These are phyloP conservation scores for Hemithea aestivaria DNA, from an alignment of 2,888 invertebrate genomes.

Conservation along the genomic window DNA sequence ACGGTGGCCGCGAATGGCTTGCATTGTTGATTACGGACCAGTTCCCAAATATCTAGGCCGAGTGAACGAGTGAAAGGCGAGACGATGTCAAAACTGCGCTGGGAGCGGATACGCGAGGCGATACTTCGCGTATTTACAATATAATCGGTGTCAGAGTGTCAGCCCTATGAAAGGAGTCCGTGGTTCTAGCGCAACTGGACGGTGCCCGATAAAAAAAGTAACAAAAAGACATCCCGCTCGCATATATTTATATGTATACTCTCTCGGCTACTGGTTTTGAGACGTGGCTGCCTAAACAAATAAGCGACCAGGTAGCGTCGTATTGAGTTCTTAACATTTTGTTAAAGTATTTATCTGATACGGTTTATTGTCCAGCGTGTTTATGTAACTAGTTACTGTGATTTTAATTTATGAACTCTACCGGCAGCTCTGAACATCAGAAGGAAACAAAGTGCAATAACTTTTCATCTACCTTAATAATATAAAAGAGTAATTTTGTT, in stretches of 20 bases:
- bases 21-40: slow-evolving; percentile 69
- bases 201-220: slow-evolving; percentile 57
- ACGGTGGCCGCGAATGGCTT: slow-evolving; percentile 37
- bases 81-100: slow-evolving; percentile 58
- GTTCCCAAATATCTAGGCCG: slow-evolving; percentile 76
- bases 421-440: too few relatives aligned
- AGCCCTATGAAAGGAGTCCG: slow-evolving; percentile 47
- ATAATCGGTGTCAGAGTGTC: slow-evolving; percentile 26
- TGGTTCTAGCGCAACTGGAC: slow-evolving; percentile 62
- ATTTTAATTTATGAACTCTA: slow-evolving; percentile 8
- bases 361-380: slow-evolving; percentile 46
- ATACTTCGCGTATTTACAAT: slow-evolving; percentile 14
- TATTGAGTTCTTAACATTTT: slow-evolving; percentile 61
- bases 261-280: slow-evolving; percentile 74
- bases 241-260: slow-evolving; percentile 57
- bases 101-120: slow-evolving; percentile 43
- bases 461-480: too few relatives aligned
- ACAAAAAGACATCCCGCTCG: slow-evolving; percentile 64
- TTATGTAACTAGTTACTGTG: slow-evolving; percentile 19
- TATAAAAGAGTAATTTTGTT: too few relatives aligned
- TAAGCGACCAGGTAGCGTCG: slow-evolving; percentile 73
- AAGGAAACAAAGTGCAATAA: too few relatives aligned
- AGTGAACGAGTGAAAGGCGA: slow-evolving; percentile 79
- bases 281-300: slow-evolving; percentile 73
- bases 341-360: slow-evolving; percentile 69